phyloP scores from a whole-genome alignment of 2,888 invertebrate genomes.

The Horisme vitalbata region DNA sequence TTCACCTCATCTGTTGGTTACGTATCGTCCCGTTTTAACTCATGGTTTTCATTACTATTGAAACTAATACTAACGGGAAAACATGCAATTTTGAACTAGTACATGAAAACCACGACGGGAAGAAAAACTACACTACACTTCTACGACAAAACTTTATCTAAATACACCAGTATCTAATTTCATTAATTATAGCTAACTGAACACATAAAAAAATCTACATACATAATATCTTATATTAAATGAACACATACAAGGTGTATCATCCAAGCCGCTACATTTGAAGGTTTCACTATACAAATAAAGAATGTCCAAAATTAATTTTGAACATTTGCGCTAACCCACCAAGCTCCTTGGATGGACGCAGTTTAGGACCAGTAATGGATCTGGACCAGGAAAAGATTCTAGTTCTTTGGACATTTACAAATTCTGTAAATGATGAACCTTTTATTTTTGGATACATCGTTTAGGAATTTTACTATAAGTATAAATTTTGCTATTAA shows the following conservation, averaged over 20 bases:
- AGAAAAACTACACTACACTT: slow-evolving; percentile 20
- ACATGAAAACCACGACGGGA: slow-evolving; percentile 49
- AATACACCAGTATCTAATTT: slow-evolving; percentile 33
- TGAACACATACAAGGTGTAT: slow-evolving; percentile 63
- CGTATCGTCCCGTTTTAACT: slow-evolving; percentile 37
- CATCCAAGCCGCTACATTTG: slow-evolving; percentile 24
- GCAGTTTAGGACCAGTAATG: not conserved
- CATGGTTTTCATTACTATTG: slow-evolving; percentile 33
- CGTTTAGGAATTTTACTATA: slow-evolving; percentile 17
- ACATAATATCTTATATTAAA: slow-evolving; percentile 51
- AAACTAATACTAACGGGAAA: slow-evolving; percentile 21
- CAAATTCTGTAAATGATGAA: slow-evolving; percentile 6
- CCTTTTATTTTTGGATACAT: slow-evolving; percentile 11
- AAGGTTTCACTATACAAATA: slow-evolving; percentile 15
- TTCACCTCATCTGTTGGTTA: slow-evolving; percentile 23
- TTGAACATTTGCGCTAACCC: slow-evolving; percentile 3
- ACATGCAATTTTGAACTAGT: slow-evolving; percentile 26
- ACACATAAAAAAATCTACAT: slow-evolving; percentile 34
- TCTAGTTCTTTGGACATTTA: slow-evolving; percentile 14
- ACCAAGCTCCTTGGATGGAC: slow-evolving; percentile 10
- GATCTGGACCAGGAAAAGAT: slow-evolving; percentile 2
- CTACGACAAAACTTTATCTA: slow-evolving; percentile 44
- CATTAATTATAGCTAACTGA: slow-evolving; percentile 23
- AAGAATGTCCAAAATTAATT: slow-evolving; percentile 14
- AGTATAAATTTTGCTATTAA: slow-evolving; percentile 67